Percentiles rank a stretch among this genome's conserved stretches.
These are phyloP conservation scores for Camponotus vicinus DNA, from an alignment of 1,140 invertebrate species.

Conservation along the genomic window DNA sequence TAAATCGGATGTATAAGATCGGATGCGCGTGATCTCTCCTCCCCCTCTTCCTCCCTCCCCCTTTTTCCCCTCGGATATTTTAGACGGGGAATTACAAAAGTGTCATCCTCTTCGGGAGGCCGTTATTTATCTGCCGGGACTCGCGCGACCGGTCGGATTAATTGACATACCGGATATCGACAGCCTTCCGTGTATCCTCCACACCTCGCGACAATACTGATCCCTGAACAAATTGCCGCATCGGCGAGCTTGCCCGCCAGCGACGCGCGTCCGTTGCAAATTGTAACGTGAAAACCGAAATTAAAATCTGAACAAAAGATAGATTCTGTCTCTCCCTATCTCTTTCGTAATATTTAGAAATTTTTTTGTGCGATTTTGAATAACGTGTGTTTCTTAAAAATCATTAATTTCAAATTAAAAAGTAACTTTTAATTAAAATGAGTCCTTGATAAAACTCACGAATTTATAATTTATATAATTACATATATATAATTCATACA, in stretches of 20 bases:
- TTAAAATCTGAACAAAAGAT: not conserved
- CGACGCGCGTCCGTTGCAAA: conserved; percentile 3
- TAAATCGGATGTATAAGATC: conserved; percentile 31
- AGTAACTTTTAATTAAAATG: not conserved
- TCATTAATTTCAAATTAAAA: not conserved
- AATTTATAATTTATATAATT: not conserved
- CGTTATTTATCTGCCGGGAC: conserved; percentile 32
- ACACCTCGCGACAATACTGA: conserved; percentile 34
- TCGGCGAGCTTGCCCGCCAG: conserved; percentile 23
- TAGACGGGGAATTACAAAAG: conserved; percentile 4
- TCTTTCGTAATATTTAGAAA: not conserved
- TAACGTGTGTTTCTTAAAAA: not conserved
- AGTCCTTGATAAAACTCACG: not conserved
- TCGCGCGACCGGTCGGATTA: conserved; percentile 8
- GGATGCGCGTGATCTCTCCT: not conserved
- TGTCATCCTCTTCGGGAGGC: not conserved
- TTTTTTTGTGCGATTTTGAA: too few relatives aligned
- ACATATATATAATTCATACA: not conserved
- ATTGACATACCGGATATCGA: conserved; percentile 50
- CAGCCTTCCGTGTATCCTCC: conserved; percentile 35
- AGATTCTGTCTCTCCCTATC: not conserved
- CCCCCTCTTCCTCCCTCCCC: too few relatives aligned
- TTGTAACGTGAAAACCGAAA: not conserved
- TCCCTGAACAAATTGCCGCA: conserved; percentile 50
- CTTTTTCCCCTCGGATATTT: not conserved